Percentiles rank a stretch among this genome's conserved stretches.
Evolutionary conservation across 2,888 invertebrate species (phyloP).

Genomic region (Leuctra nigra): DNA sequence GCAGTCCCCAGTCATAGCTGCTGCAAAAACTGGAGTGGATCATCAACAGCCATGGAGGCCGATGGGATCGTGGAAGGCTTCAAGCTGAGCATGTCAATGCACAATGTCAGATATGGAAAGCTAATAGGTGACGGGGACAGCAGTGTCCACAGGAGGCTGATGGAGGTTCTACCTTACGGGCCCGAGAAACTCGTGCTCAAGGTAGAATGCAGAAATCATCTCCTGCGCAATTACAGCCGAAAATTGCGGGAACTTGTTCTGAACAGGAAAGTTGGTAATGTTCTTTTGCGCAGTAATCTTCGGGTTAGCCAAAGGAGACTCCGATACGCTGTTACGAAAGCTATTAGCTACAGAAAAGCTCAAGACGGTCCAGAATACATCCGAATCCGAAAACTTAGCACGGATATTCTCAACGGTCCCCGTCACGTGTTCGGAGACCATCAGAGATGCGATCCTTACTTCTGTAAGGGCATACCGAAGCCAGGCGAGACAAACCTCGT

Average conservation of each 20-base stretch:
- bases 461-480: conserved; percentile 16
- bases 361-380: neutral
- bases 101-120: conserved; percentile 19
- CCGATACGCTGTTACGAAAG: conserved; percentile 16
- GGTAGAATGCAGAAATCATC: conserved; percentile 18
- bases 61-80: conserved; percentile 24
- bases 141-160: conserved; percentile 18
- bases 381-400: neutral
- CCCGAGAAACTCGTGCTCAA: conserved; percentile 7
- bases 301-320: conserved; percentile 2
- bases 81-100: conserved; percentile 21
- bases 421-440: conserved; percentile 25
- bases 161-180: conserved; percentile 18
- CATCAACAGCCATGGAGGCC: conserved; percentile 4
- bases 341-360: conserved; percentile 9
- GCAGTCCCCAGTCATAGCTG: neutral
- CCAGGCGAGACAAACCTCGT: conserved; percentile 14
- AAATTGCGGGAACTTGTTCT: conserved; percentile 10
- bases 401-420: conserved; percentile 20
- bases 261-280: conserved; percentile 3
- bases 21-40: conserved; percentile 6
- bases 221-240: conserved; percentile 9
- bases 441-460: conserved; percentile 16
- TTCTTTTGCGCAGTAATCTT: conserved; percentile 1
- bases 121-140: conserved; percentile 20